phyloP scores from a whole-genome alignment of 2,113 vertebrate genomes.

The Spheniscus mendiculus region DNA sequence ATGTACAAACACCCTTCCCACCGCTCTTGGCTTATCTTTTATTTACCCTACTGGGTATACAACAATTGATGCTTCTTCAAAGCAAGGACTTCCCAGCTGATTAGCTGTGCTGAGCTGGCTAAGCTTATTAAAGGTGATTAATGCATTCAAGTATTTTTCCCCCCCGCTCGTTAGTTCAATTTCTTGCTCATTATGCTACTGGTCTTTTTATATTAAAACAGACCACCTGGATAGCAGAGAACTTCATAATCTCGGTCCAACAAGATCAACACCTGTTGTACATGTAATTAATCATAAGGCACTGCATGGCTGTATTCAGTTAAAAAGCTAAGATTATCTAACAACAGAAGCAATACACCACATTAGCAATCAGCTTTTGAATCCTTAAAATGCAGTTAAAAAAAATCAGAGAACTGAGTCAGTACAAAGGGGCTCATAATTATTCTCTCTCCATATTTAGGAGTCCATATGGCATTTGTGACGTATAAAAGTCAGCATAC shows the following conservation, averaged over 20 bases:
- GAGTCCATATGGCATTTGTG: slow-evolving; percentile 68
- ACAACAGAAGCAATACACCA: slow-evolving; percentile 52
- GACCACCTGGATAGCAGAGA: slow-evolving; percentile 69
- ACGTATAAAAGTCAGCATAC: slow-evolving; percentile 65
- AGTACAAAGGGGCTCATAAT: slow-evolving; percentile 67
- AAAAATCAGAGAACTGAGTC: slow-evolving; percentile 59
- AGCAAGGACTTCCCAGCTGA: slow-evolving; percentile 44
- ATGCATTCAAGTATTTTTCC: slow-evolving; percentile 58
- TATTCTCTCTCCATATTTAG: slow-evolving; percentile 66
- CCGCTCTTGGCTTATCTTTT: slow-evolving; percentile 41
- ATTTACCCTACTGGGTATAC: slow-evolving; percentile 42
- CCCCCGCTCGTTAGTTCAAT: slow-evolving; percentile 44
- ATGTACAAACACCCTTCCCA: slow-evolving; percentile 50
- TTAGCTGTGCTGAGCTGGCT: slow-evolving; percentile 38
- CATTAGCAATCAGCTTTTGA: slow-evolving; percentile 29
- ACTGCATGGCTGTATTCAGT: slow-evolving; percentile 11
- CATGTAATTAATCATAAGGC: slow-evolving; percentile 61
- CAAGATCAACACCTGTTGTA: slow-evolving; percentile 70
- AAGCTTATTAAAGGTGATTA: slow-evolving; percentile 71
- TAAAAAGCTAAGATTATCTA: slow-evolving; percentile 57
- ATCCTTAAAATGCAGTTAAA: slow-evolving; percentile 50
- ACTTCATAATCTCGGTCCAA: slow-evolving; percentile 64
- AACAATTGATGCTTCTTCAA: slow-evolving; percentile 53
- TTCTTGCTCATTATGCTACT: slow-evolving; percentile 64
- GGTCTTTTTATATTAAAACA: slow-evolving; percentile 72